phyloP scores from a whole-genome alignment of 1,140 invertebrate genomes.

The Bombus confusus region DNA sequence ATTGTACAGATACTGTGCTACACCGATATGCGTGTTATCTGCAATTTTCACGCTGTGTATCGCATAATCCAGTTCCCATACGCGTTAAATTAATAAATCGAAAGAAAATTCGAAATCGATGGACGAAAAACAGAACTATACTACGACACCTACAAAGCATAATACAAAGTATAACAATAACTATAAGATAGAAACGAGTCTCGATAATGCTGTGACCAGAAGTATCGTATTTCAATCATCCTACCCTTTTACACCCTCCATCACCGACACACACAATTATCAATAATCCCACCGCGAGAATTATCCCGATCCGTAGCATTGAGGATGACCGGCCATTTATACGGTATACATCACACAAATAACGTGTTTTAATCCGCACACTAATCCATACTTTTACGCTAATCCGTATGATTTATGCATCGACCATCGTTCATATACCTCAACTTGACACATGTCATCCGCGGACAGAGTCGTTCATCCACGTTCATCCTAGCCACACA shows the following conservation, averaged over 20 bases:
- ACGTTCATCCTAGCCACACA: not conserved
- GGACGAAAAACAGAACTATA: too few relatives aligned
- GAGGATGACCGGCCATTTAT: too few relatives aligned
- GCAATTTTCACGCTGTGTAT: too few relatives aligned
- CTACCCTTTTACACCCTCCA: not conserved
- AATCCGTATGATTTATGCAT: constrained; percentile 16
- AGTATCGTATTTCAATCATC: not conserved
- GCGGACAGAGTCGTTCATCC: not conserved
- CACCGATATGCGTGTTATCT: too few relatives aligned
- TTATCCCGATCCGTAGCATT: not conserved
- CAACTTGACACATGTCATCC: not conserved
- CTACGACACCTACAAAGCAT: too few relatives aligned
- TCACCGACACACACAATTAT: not conserved
- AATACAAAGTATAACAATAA: not conserved
- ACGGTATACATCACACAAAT: not conserved
- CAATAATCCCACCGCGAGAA: not conserved
- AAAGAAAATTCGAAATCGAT: too few relatives aligned
- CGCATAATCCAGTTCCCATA: too few relatives aligned
- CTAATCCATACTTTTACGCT: not conserved
- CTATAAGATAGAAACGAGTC: not conserved
- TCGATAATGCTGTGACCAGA: not conserved
- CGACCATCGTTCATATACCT: not conserved
- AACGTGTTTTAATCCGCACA: not conserved
- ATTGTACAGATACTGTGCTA: too few relatives aligned
- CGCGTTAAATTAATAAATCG: too few relatives aligned